A percentile compares a stretch with the other conserved stretches of the same genome.
Evolutionary conservation across 2,797 vertebrate genomes (phyloP).

Genomic region (Gallirallus australis): DNA sequence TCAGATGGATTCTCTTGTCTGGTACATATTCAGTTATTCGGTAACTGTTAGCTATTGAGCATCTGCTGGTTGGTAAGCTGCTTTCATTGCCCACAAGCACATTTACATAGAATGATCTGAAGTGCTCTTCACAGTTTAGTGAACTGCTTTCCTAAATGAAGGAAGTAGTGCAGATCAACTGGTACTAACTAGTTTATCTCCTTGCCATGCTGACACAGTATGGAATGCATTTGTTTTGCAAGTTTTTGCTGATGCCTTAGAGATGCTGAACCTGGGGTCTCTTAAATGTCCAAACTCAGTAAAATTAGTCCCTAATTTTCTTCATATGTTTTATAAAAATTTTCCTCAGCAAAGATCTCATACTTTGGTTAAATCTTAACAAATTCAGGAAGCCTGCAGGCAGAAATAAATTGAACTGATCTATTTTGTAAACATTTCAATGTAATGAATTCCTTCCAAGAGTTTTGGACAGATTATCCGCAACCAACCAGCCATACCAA

Average conservation of each 20-base stretch:
- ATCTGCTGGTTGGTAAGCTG: not conserved
- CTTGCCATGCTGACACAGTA: not conserved
- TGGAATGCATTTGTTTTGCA: not conserved
- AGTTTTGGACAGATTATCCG: not conserved
- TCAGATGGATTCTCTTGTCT: not conserved
- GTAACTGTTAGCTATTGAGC: not conserved
- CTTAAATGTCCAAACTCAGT: not conserved
- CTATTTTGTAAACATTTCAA: not conserved
- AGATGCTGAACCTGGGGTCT: not conserved
- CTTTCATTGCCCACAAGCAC: rapidly evolving
- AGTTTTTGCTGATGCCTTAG: not conserved
- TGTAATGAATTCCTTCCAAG: not conserved
- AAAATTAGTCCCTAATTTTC: not conserved
- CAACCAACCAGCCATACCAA: not conserved
- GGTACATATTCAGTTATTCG: not conserved
- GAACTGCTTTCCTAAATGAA: not conserved
- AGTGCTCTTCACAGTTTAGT: not conserved
- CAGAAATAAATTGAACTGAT: not conserved
- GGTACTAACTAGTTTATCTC: not conserved
- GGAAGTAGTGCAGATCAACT: not conserved
- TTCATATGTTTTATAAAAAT: not conserved
- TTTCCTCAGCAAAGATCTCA: not conserved
- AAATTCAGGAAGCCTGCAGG: not conserved
- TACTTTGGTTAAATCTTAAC: not conserved
- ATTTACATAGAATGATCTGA: not conserved